Percentiles rank a stretch among this genome's conserved stretches.
Conservation (phyloP, 2,113 vertebrate genomes). For the Mirza zaza region DNA sequence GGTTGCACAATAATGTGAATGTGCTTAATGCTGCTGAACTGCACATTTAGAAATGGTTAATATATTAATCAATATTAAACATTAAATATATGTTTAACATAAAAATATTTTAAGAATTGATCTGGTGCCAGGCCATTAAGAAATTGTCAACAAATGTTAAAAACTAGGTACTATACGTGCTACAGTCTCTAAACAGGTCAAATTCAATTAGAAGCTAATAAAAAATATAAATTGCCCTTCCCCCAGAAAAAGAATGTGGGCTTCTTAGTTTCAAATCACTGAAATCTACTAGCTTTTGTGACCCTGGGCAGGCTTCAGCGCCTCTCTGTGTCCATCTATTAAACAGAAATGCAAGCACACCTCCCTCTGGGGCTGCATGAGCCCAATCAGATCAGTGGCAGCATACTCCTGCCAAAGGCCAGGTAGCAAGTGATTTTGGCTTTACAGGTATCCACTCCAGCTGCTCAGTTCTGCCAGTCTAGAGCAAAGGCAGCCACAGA, state of each 20-base stretch:
- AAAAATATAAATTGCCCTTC: background rate
- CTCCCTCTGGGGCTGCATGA: background rate
- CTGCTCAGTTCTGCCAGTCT: background rate
- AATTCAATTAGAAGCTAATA: background rate
- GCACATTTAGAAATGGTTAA: background rate
- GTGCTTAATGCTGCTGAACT: background rate
- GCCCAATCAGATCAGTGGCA: background rate
- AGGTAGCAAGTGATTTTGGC: background rate
- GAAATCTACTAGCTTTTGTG: background rate
- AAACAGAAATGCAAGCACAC: background rate
- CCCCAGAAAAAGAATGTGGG: background rate
- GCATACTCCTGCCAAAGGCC: background rate
- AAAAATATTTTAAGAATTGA: background rate
- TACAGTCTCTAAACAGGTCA: background rate
- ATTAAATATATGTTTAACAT: background rate
- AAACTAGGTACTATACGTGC: background rate
- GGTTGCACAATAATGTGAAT: accelerated
- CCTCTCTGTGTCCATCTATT: background rate
- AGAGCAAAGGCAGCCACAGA: background rate
- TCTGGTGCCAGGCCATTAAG: background rate
- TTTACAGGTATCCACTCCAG: background rate
- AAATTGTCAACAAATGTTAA: background rate
- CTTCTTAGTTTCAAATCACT: background rate
- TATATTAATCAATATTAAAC: too few species aligned
- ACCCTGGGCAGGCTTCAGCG: background rate